Conservation (phyloP, 2,888 invertebrate species). For the Lycaena phlaeas region DNA sequence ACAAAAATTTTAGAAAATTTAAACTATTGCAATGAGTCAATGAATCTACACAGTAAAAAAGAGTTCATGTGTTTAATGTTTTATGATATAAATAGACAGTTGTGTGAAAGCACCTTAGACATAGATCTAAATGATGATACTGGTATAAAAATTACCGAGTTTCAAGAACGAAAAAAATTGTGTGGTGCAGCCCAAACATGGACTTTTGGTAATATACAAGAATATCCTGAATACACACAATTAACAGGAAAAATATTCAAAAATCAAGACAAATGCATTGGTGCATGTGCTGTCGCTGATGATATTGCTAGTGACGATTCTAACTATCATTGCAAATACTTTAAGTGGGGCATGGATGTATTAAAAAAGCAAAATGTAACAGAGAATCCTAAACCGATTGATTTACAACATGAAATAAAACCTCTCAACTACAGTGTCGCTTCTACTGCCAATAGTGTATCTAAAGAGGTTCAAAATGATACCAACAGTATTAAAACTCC, state of each 20-base stretch:
- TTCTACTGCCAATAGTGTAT: background rate
- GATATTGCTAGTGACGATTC: slow-evolving; percentile 34
- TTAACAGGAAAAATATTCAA: slow-evolving; percentile 31
- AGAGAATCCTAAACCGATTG: slow-evolving; percentile 11
- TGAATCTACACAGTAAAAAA: slow-evolving; percentile 27
- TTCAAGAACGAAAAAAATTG: slow-evolving; percentile 32
- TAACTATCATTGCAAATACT: slow-evolving; percentile 54
- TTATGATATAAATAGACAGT: slow-evolving; percentile 49
- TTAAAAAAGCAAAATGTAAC: slow-evolving; percentile 20
- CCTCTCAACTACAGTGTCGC: background rate
- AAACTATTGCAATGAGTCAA: slow-evolving; percentile 31
- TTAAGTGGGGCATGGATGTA: slow-evolving; percentile 41
- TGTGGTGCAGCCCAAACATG: slow-evolving; percentile 38
- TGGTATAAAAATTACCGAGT: slow-evolving; percentile 27
- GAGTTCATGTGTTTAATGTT: slow-evolving; percentile 50
- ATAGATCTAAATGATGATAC: slow-evolving; percentile 30
- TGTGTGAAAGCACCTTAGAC: slow-evolving; percentile 33
- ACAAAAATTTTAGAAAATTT: slow-evolving; percentile 32
- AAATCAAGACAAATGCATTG: slow-evolving; percentile 31
- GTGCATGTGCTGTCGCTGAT: slow-evolving; percentile 34
- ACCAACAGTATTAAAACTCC: too few species aligned
- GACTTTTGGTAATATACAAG: slow-evolving; percentile 31
- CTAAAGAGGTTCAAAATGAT: background rate
- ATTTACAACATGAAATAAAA: background rate
- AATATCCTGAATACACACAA: slow-evolving; percentile 27